Evolutionary conservation across 2,797 vertebrate genomes (phyloP).

Genomic region (Leptoclinus maculatus): DNA sequence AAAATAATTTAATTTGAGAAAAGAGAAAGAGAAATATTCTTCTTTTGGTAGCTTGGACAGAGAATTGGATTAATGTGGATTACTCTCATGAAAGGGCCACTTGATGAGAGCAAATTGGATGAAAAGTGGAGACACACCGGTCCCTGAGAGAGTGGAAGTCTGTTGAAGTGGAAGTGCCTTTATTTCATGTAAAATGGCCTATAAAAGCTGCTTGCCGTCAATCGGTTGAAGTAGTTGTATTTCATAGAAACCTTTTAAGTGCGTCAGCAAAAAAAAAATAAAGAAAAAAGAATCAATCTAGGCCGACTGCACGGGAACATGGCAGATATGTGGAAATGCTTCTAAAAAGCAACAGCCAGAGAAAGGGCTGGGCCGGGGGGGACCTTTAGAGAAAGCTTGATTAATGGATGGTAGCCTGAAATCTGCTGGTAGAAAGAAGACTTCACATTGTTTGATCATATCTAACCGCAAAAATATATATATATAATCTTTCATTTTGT

Average conservation of each 20-base stretch:
- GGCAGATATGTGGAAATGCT: slow-evolving; percentile 28
- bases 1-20: not conserved
- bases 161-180: slow-evolving; percentile 31
- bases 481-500: not conserved
- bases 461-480: not conserved
- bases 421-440: not conserved
- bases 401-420: slow-evolving; percentile 15
- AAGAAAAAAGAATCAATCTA: slow-evolving; percentile 38
- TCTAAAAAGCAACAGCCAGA: not conserved
- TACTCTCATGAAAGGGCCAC: slow-evolving; percentile 44
- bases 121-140: slow-evolving; percentile 7
- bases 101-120: slow-evolving; percentile 43
- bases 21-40: not conserved
- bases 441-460: not conserved
- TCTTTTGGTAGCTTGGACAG: slow-evolving; percentile 1
- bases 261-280: slow-evolving; percentile 12
- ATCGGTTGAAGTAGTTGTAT: slow-evolving; percentile 20
- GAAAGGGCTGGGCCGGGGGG: too few relatives aligned
- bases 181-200: slow-evolving; percentile 6
- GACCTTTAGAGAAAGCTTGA: slow-evolving; percentile 2
- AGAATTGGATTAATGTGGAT: slow-evolving; percentile 55
- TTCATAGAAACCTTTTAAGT: slow-evolving; percentile 43
- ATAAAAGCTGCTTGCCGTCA: slow-evolving; percentile 35
- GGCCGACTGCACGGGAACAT: slow-evolving; percentile 16
- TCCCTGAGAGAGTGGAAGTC: not conserved